Evolutionary conservation across 1,140 invertebrate species (phyloP).

Genomic region (Hypothenemus hampei): DNA sequence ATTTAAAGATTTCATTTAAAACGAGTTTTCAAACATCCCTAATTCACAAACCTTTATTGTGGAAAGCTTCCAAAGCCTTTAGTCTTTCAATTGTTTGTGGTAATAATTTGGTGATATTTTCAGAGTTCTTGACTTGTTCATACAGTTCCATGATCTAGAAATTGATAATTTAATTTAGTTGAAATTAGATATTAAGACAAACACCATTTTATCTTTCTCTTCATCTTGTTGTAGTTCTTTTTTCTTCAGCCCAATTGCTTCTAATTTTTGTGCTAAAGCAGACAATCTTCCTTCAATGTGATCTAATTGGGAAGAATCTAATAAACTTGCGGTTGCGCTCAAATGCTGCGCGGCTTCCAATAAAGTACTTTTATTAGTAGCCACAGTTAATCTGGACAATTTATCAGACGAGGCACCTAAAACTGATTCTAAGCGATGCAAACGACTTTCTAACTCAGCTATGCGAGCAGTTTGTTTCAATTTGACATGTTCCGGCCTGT

Average conservation of each 20-base stretch:
- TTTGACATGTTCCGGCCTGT: constrained; percentile 59
- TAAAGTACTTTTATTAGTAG: constrained; percentile 41
- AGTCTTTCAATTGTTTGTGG: constrained; percentile 80
- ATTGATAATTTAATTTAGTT: constrained; percentile 26
- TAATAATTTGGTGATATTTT: constrained; percentile 67
- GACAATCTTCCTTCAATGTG: constrained; percentile 73
- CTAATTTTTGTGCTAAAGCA: constrained; percentile 68
- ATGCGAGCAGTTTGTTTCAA: constrained; percentile 67
- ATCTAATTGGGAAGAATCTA: constrained; percentile 77
- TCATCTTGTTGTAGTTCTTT: constrained; percentile 60
- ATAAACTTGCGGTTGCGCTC: constrained; percentile 67
- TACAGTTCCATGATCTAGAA: constrained; percentile 76
- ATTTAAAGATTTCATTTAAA: constrained; percentile 30
- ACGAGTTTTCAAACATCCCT: neutral
- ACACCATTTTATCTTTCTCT: constrained; percentile 73
- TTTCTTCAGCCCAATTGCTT: constrained; percentile 66
- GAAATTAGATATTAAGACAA: neutral
- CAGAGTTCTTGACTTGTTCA: constrained; percentile 79
- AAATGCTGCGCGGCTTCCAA: constrained; percentile 70
- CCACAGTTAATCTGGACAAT: constrained; percentile 48
- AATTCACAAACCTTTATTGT: constrained; percentile 66
- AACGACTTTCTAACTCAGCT: constrained; percentile 64
- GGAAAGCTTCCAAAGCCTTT: constrained; percentile 75
- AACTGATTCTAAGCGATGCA: constrained; percentile 70
- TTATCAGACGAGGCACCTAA: constrained; percentile 62